A percentile compares a stretch with the other conserved stretches of the same genome.
These are phyloP conservation scores for Podargus strigoides DNA, from an alignment of 2,797 vertebrate species.

Conservation along the genomic window DNA sequence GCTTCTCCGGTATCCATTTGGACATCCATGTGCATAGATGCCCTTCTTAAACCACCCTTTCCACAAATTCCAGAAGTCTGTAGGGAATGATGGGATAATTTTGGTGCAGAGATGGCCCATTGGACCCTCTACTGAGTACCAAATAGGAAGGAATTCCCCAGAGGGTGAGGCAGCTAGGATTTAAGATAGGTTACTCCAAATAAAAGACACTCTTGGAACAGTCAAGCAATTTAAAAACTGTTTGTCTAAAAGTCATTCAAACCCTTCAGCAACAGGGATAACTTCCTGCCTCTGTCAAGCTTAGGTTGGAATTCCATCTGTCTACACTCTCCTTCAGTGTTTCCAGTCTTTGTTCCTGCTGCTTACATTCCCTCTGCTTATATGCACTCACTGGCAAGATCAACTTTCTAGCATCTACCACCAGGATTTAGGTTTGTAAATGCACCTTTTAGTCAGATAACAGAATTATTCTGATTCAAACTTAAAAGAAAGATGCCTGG, in stretches of 20 bases:
- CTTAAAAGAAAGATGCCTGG: neutral
- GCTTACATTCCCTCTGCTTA: neutral
- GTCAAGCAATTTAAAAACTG: neutral
- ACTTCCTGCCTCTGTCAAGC: neutral
- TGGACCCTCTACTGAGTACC: neutral
- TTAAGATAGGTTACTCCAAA: neutral
- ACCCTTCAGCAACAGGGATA: neutral
- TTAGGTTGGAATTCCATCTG: neutral
- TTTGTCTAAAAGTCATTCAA: neutral
- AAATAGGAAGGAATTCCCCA: neutral
- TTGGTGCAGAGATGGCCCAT: neutral
- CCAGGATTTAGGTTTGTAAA: neutral
- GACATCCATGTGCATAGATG: neutral
- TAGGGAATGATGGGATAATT: neutral
- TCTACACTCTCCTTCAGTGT: neutral
- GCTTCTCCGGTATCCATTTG: neutral
- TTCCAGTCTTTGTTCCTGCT: neutral
- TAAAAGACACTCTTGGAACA: neutral
- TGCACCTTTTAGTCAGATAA: neutral
- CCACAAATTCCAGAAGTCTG: neutral
- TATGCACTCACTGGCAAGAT: neutral
- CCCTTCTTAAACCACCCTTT: neutral
- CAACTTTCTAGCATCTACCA: neutral
- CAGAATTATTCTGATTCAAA: neutral
- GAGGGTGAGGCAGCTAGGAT: neutral